A percentile compares a stretch with the other conserved stretches of the same genome.
These are phyloP conservation scores for Rhinatrema bivittatum DNA, from an alignment of 2,797 vertebrate species.

Conservation along the genomic window DNA sequence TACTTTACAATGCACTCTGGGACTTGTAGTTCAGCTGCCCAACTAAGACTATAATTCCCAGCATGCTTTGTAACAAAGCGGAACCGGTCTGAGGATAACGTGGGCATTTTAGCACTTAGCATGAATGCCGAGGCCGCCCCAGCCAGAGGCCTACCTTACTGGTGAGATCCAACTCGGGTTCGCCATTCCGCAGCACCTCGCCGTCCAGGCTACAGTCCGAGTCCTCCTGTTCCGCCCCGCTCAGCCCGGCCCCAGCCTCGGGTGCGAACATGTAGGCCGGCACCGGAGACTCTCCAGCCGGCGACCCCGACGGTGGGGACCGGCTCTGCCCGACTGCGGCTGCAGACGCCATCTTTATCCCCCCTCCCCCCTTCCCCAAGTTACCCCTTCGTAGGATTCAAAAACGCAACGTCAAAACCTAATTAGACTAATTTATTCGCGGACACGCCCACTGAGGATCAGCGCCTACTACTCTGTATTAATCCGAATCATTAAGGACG, in stretches of 20 bases:
- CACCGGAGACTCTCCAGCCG: slow-evolving; percentile 54
- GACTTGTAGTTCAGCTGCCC: too few species aligned
- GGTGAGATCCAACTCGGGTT: slow-evolving; percentile 77
- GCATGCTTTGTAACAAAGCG: too few species aligned
- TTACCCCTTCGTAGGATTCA: too few species aligned
- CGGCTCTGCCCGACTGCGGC: slow-evolving; percentile 56
- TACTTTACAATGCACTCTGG: too few species aligned
- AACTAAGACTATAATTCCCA: too few species aligned
- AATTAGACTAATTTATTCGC: too few species aligned
- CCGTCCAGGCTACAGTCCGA: slow-evolving; percentile 53
- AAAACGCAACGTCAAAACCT: too few species aligned
- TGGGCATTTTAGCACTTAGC: neutral
- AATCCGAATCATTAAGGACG: too few species aligned
- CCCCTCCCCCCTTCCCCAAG: slow-evolving; percentile 4
- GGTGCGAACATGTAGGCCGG: slow-evolving; percentile 89
- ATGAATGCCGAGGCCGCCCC: neutral
- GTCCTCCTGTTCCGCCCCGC: slow-evolving; percentile 27
- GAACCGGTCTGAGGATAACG: too few species aligned
- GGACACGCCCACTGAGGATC: too few species aligned
- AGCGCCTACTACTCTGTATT: too few species aligned
- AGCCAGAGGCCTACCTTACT: slow-evolving; percentile 82
- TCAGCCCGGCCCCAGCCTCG: slow-evolving; percentile 52
- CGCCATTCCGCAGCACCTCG: slow-evolving; percentile 60
- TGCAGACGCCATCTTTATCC: slow-evolving; percentile 63
- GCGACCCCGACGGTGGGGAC: slow-evolving; percentile 40